A percentile compares a stretch with the other conserved stretches of the same genome.
phyloP scores from a whole-genome alignment of 2,113 vertebrate genomes.

The Phyllopteryx taeniolatus region DNA sequence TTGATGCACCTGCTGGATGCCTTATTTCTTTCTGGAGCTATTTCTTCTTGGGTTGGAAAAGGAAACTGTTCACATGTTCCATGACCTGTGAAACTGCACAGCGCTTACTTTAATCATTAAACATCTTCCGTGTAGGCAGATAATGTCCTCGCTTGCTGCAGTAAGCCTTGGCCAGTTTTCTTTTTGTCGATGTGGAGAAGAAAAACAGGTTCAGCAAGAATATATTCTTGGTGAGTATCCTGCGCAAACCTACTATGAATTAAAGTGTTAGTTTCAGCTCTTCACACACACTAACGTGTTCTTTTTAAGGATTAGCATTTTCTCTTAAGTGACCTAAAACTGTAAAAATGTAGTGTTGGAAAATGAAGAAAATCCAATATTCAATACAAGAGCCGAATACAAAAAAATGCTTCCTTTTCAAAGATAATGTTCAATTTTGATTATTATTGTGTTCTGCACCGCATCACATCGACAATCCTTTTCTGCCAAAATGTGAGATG shows the following conservation, averaged over 20 bases:
- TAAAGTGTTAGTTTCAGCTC: too few relatives aligned
- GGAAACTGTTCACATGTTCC: background rate
- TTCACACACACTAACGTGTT: too few relatives aligned
- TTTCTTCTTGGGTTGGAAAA: background rate
- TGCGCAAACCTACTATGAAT: background rate
- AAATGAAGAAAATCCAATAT: too few relatives aligned
- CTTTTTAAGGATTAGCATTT: too few relatives aligned
- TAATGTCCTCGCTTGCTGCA: conserved; percentile 12
- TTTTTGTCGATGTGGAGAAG: conserved; percentile 18
- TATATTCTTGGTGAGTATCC: conserved; percentile 20
- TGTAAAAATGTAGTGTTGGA: too few relatives aligned
- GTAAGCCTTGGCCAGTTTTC: background rate
- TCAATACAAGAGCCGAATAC: too few relatives aligned
- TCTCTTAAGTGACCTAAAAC: too few relatives aligned
- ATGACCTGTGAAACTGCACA: conserved; percentile 13
- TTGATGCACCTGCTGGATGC: background rate
- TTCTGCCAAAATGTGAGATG: background rate
- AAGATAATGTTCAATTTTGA: too few relatives aligned
- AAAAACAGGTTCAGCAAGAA: conserved; percentile 46
- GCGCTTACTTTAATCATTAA: conserved; percentile 39
- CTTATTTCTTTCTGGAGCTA: background rate
- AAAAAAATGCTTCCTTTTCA: background rate
- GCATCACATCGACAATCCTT: background rate
- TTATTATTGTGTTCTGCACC: background rate
- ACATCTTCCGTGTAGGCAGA: conserved; percentile 6